Base-by-base conservation (phyloP, 2,113 vertebrate genomes). In the Enhydra lutris region DNA sequence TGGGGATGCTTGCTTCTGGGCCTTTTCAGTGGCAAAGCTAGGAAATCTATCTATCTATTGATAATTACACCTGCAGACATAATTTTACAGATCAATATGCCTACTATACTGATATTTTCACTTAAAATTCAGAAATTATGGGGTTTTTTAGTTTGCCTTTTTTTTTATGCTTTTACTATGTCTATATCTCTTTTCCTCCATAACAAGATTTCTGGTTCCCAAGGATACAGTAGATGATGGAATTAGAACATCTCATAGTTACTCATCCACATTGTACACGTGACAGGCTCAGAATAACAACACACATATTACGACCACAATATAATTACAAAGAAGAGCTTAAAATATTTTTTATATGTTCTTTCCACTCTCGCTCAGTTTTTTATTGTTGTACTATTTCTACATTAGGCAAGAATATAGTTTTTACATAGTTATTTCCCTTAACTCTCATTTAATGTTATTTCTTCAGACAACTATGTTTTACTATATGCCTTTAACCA, bases 81-180 rank as follows among this genome's bases (percentile, higher is more conserved):
- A 67, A 74, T 80, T 91, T 93, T 74, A 95, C 11, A 96, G 12
- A 79, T 91, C 78, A 93, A 95, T 42, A 90, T 86, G 82, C 50
- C 18, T 76, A 24, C 36, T 50, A 94, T 73, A 45, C 10, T 83
- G 65, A 55, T n/a, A 88, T 97, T 96, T 91, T 29, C 87, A 84
- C 80, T 85, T 61, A 69, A 97, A 89, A 78, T 47, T 78, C 50
- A 92, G 42, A 9, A 6, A 73, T 7, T 69, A 21, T 36, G 42
- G 10, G 31, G n/a, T 9, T 81, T 55, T 87, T 87, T 59, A 69
- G 18, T 65, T 52, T 42, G 26, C 0, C n/a, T 47, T 39, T 78
- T 83, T 83, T 78, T 42, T 6, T 18, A 71, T 73, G 63, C 76
- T 71, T 82, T n/a, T 95, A 73, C 10, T 73, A 36, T 9, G 52